Conservation (phyloP, 2,113 vertebrate genomes). For the Calonectris borealis region DNA sequence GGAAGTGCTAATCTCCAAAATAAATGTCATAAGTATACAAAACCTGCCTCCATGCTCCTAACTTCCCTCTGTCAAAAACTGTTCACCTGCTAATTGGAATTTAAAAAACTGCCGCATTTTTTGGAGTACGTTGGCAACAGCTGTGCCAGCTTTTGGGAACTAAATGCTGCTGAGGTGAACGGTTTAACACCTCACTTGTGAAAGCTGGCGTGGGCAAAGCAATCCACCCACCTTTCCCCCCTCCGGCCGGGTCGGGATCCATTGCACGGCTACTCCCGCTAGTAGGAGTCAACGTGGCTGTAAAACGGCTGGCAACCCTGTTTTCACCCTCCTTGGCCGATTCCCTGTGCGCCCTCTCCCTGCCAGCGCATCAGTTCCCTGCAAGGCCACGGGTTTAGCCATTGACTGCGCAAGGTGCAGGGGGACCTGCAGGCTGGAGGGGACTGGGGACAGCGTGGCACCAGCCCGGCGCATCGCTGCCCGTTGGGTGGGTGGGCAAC, state of each 20-base stretch:
- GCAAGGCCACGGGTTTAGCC: not conserved
- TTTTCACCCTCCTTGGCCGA: not conserved
- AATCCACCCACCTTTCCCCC: not conserved
- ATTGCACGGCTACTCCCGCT: rapidly evolving
- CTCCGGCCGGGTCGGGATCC: not conserved
- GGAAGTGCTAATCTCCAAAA: slow-evolving; percentile 42
- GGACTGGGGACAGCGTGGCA: not conserved
- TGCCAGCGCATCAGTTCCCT: not conserved
- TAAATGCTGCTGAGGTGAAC: not conserved
- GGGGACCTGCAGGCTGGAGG: not conserved
- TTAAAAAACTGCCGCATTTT: not conserved
- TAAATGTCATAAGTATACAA: not conserved
- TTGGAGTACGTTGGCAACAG: not conserved
- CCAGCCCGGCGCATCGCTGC: rapidly evolving
- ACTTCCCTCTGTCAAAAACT: not conserved
- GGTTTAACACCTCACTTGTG: not conserved
- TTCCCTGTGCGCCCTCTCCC: rapidly evolving
- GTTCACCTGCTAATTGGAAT: not conserved
- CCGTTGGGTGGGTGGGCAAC: not conserved
- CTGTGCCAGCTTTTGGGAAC: not conserved
- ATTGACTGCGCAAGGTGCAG: not conserved
- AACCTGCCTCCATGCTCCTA: not conserved
- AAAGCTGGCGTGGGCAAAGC: not conserved
- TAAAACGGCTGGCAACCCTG: rapidly evolving
- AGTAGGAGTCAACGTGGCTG: not conserved